These are phyloP conservation scores for Spheniscus mendiculus DNA, from an alignment of 2,113 vertebrate genomes.

Conservation along the genomic window DNA sequence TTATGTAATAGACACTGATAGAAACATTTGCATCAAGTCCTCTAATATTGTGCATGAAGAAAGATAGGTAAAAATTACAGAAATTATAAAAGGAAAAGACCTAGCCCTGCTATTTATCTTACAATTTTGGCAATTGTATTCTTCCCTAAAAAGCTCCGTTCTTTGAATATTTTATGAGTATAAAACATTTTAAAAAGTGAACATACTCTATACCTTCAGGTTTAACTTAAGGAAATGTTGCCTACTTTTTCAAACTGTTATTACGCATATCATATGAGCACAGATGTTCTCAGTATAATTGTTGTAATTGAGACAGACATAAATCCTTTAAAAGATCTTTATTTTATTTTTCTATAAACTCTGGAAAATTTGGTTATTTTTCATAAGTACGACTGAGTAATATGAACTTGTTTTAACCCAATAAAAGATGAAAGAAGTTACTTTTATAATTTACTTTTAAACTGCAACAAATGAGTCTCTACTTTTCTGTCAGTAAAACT, in stretches of 20 bases:
- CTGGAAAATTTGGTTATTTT: background rate
- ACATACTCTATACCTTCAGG: background rate
- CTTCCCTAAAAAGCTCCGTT: background rate
- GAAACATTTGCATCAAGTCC: background rate
- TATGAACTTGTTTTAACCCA: background rate
- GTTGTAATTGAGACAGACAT: background rate
- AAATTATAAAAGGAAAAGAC: background rate
- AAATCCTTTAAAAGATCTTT: background rate
- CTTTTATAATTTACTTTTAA: background rate
- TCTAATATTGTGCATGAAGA: background rate
- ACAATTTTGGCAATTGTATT: background rate
- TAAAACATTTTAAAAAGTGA: background rate
- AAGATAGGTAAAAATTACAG: background rate
- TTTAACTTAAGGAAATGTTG: background rate
- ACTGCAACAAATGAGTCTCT: background rate
- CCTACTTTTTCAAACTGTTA: background rate
- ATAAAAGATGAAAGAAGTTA: background rate
- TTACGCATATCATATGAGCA: background rate
- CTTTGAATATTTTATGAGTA: background rate
- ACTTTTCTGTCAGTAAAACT: background rate
- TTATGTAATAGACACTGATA: background rate
- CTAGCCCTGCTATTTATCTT: background rate
- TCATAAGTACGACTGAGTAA: background rate
- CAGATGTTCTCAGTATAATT: background rate
- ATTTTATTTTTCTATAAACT: background rate